Conservation (phyloP, 2,888 invertebrate genomes). For the Harpagoxenus sublaevis region DNA sequence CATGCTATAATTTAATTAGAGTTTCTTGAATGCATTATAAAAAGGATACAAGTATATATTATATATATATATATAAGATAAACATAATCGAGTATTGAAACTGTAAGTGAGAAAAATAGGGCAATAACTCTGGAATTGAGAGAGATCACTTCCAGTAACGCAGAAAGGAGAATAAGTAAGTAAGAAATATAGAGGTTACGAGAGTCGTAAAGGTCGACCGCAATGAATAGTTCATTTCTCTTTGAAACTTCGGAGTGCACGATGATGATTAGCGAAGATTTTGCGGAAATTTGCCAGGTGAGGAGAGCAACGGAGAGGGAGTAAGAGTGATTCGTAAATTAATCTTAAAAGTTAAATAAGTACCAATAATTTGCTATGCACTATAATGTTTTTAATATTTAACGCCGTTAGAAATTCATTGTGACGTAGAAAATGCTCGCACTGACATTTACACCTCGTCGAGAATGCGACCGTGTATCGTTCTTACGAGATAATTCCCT, state of each 20-base stretch:
- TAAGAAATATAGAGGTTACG: constrained; percentile 39
- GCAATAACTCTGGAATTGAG: constrained; percentile 49
- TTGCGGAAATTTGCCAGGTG: constrained; percentile 67
- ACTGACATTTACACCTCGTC: neutral
- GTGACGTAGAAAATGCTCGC: neutral
- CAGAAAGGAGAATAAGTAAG: constrained; percentile 37
- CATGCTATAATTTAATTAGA: constrained; percentile 45
- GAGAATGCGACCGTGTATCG: neutral
- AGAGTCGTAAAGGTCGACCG: constrained; percentile 68
- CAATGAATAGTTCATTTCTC: constrained; percentile 78
- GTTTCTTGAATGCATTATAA: constrained; percentile 23
- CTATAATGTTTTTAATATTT: constrained; percentile 55
- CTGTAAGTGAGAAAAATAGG: constrained; percentile 39
- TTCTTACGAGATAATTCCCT: constrained; percentile 21
- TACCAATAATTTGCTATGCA: constrained; percentile 32
- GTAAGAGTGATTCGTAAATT: constrained; percentile 65
- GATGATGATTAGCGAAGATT: constrained; percentile 67
- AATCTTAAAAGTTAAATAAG: constrained; percentile 67
- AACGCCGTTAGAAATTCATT: neutral
- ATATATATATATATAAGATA: neutral
- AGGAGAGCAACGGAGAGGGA: constrained; percentile 53
- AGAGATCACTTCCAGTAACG: constrained; percentile 40
- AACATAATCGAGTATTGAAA: constrained; percentile 2
- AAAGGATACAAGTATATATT: neutral
- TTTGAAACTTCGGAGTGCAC: constrained; percentile 69